Evolutionary conservation across 2,113 vertebrate genomes (phyloP).

Genomic region (Nibea albiflora): DNA sequence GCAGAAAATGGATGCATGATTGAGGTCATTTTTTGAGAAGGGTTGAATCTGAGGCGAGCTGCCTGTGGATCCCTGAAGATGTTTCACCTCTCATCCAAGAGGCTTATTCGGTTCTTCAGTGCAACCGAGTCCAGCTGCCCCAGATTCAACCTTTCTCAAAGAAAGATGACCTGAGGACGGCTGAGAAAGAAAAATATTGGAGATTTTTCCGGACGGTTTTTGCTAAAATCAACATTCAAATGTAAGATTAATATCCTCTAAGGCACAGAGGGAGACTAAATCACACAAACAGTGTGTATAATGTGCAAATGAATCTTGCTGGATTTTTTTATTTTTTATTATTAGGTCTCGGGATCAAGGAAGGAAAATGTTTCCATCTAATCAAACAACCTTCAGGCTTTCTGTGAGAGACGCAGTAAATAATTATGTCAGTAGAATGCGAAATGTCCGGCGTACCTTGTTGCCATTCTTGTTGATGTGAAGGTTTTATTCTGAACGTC

Average conservation of each 20-base stretch:
- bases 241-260: background rate
- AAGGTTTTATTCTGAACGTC: slow-evolving; percentile 12
- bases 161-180: no score
- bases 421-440: background rate
- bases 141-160: no score
- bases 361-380: slow-evolving; percentile 1
- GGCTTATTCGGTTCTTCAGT: no score
- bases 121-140: no score
- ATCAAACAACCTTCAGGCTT: slow-evolving; percentile 30
- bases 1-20: background rate
- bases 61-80: no score
- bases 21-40: no score
- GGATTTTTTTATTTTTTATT: background rate
- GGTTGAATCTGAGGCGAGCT: no score
- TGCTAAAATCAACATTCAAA: background rate
- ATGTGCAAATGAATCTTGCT: background rate
- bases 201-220: background rate
- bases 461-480: background rate
- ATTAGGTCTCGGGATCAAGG: background rate
- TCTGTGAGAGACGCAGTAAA: background rate
- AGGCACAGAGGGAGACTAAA: background rate
- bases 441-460: background rate
- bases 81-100: no score
- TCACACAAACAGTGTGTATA: background rate
- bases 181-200: background rate